Percentiles rank a stretch among this genome's conserved stretches.
phyloP scores from a whole-genome alignment of 1,140 invertebrate genomes.

The Halyomorpha halys region DNA sequence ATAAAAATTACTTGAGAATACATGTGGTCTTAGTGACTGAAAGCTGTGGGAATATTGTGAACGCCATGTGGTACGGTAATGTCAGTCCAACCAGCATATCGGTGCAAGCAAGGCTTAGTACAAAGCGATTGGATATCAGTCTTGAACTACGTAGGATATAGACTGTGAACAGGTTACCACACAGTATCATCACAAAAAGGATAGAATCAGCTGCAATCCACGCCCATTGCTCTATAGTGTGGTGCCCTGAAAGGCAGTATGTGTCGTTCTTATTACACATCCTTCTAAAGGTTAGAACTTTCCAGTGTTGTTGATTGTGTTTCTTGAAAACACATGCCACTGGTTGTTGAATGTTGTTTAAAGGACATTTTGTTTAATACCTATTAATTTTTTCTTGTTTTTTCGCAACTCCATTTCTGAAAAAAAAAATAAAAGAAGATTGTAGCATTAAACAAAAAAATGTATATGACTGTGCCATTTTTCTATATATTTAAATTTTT shows the following conservation, averaged over 20 bases:
- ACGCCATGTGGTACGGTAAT: constrained; percentile 59
- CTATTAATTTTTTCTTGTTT: too few species aligned
- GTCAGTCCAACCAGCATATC: constrained; percentile 61
- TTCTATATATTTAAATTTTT: too few species aligned
- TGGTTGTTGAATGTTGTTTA: too few species aligned
- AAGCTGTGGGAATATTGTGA: constrained; percentile 49
- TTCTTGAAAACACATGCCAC: too few species aligned
- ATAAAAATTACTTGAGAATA: constrained; percentile 27
- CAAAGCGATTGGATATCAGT: constrained; percentile 58
- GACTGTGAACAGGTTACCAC: constrained; percentile 60
- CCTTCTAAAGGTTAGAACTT: too few species aligned
- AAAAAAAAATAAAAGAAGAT: too few species aligned
- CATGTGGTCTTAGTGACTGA: constrained; percentile 48
- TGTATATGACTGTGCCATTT: too few species aligned
- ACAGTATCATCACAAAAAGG: constrained; percentile 52
- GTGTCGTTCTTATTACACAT: constrained; percentile 17
- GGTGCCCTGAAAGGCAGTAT: constrained; percentile 11
- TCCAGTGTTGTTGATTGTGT: too few species aligned
- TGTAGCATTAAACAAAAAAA: too few species aligned
- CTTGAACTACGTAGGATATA: constrained; percentile 53
- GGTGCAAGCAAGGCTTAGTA: constrained; percentile 57
- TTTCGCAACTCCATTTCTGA: too few species aligned
- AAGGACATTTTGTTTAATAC: too few species aligned
- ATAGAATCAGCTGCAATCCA: constrained; percentile 51
- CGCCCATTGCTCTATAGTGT: constrained; percentile 4